A percentile compares a stretch with the other conserved stretches of the same genome.
Conservation (phyloP, 2,113 vertebrate genomes). For the Dicerorhinus sumatrensis region DNA sequence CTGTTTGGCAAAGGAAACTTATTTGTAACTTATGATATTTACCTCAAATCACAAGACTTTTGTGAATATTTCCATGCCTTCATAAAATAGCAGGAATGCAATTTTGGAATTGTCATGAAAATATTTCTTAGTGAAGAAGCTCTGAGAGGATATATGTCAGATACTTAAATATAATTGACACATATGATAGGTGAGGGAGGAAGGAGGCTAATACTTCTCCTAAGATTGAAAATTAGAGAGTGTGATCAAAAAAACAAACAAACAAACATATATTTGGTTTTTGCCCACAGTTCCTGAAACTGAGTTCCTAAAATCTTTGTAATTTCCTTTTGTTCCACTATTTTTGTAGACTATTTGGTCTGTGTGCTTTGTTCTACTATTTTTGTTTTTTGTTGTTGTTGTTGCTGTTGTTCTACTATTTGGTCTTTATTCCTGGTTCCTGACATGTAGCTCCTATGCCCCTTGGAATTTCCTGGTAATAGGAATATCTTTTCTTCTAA, state of each 20-base stretch:
- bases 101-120: background rate
- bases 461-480: background rate
- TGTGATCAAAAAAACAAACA: background rate
- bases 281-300: background rate
- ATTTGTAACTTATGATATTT: constrained; percentile 4
- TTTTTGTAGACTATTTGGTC: too few species aligned
- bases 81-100: background rate
- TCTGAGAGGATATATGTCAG: background rate
- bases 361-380: too few species aligned
- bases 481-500: background rate
- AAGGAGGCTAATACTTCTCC: background rate
- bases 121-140: background rate
- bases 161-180: background rate
- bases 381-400: too few species aligned
- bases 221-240: background rate
- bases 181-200: background rate
- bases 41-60: background rate
- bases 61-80: background rate
- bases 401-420: background rate
- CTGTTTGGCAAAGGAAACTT: constrained; percentile 5
- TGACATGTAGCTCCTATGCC: background rate
- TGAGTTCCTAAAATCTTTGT: background rate
- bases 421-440: background rate
- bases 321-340: background rate
- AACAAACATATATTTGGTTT: background rate